phyloP scores from a whole-genome alignment of 2,888 invertebrate genomes.

The Boloria selene region DNA sequence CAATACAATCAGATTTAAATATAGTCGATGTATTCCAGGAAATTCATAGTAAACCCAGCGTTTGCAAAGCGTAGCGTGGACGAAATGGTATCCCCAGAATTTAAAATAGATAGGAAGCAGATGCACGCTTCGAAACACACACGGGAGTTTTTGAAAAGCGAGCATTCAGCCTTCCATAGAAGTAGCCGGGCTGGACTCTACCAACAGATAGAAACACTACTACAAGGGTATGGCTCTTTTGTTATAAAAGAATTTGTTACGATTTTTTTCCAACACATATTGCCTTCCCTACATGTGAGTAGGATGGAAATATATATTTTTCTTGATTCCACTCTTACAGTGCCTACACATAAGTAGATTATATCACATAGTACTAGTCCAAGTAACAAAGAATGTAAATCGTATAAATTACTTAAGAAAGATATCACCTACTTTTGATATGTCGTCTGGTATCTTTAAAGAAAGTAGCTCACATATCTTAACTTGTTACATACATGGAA shows the following conservation, averaged over 20 bases:
- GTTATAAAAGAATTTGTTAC: neutral
- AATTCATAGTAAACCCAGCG: conserved; percentile 74
- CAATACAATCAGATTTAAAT: conserved; percentile 27
- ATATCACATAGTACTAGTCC: no score
- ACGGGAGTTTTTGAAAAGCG: conserved; percentile 65
- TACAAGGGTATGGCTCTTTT: conserved; percentile 77
- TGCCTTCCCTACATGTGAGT: no score
- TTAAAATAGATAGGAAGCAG: conserved; percentile 69
- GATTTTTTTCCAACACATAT: neutral
- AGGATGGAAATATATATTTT: no score
- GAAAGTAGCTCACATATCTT: no score
- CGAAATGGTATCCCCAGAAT: conserved; percentile 49
- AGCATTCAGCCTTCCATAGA: conserved; percentile 79
- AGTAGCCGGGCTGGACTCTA: conserved; percentile 84
- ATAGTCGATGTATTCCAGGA: conserved; percentile 56
- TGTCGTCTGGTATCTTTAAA: no score
- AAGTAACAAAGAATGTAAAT: no score
- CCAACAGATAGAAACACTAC: conserved; percentile 84
- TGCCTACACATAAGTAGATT: no score
- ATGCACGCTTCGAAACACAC: conserved; percentile 71
- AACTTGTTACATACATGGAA: no score
- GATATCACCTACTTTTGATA: no score
- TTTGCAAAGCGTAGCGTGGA: conserved; percentile 76
- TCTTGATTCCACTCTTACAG: no score
- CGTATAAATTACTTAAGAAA: no score